These are phyloP conservation scores for Lucinisca nassula DNA, from an alignment of 2,888 invertebrate genomes.

Conservation along the genomic window DNA sequence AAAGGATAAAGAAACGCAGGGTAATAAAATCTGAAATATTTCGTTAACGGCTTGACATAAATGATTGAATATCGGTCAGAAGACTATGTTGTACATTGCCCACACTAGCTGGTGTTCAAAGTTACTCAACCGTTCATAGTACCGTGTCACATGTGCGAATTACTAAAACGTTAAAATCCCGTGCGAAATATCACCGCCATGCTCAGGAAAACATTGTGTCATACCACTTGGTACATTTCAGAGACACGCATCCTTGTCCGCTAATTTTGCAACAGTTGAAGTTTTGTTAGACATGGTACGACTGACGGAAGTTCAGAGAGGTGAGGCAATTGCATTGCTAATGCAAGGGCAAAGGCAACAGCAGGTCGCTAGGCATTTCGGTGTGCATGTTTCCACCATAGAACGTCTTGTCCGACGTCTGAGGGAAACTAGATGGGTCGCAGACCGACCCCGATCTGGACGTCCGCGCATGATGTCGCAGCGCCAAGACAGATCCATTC, in stretches of 20 bases:
- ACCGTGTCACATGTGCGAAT: no score
- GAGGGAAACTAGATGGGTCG: slow-evolving; percentile 26
- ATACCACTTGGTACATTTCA: neutral
- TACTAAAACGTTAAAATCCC: no score
- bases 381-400: slow-evolving; percentile 40
- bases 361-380: slow-evolving; percentile 31
- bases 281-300: neutral
- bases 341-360: slow-evolving; percentile 30
- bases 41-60: no score
- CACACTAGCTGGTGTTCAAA: no score
- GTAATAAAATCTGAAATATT: no score
- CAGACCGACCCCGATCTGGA: slow-evolving; percentile 15
- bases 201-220: no score
- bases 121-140: no score
- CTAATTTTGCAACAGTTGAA: neutral
- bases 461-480: slow-evolving; percentile 6
- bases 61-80: no score
- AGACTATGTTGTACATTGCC: no score
- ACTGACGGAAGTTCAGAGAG: slow-evolving; percentile 25
- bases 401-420: slow-evolving; percentile 41
- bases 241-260: neutral
- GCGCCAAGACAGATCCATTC: neutral
- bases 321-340: slow-evolving; percentile 27
- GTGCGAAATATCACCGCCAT: no score
- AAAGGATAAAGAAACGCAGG: no score